Conservation (phyloP, 2,888 invertebrate species). For the Eucriotettix oculatus region DNA sequence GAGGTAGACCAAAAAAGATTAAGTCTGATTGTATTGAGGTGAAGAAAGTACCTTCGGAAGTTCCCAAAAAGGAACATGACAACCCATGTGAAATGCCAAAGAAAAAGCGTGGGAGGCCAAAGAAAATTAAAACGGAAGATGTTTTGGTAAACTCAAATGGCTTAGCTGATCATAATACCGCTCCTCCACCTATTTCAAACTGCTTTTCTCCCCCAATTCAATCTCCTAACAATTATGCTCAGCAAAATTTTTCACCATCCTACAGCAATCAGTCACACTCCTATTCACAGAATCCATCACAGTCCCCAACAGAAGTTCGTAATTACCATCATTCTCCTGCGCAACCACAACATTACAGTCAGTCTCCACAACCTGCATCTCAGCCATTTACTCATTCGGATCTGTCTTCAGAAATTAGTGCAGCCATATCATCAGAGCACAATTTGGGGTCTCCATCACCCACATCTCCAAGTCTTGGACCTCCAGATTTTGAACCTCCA, state of each 20-base stretch:
- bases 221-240: conserved; percentile 31
- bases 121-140: conserved; percentile 60
- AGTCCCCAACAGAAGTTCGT: conserved; percentile 17
- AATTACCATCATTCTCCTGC: conserved; percentile 26
- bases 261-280: conserved; percentile 17
- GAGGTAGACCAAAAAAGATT: conserved; percentile 77
- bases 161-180: conserved; percentile 21
- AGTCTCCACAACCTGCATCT: conserved; percentile 32
- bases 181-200: conserved; percentile 28
- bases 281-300: conserved; percentile 18
- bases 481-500: conserved; percentile 60
- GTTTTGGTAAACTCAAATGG: conserved; percentile 20
- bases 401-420: conserved; percentile 59
- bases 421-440: conserved; percentile 54
- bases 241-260: conserved; percentile 17
- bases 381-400: conserved; percentile 46
- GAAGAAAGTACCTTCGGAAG: conserved; percentile 19
- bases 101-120: conserved; percentile 76
- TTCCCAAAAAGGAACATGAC: conserved; percentile 18
- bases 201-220: conserved; percentile 34
- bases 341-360: conserved; percentile 27
- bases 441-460: conserved; percentile 44
- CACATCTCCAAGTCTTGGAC: conserved; percentile 46
- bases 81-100: conserved; percentile 46
- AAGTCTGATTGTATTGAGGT: conserved; percentile 48